phyloP scores from a whole-genome alignment of 2,888 invertebrate genomes.

The Invenusta paracnida region DNA sequence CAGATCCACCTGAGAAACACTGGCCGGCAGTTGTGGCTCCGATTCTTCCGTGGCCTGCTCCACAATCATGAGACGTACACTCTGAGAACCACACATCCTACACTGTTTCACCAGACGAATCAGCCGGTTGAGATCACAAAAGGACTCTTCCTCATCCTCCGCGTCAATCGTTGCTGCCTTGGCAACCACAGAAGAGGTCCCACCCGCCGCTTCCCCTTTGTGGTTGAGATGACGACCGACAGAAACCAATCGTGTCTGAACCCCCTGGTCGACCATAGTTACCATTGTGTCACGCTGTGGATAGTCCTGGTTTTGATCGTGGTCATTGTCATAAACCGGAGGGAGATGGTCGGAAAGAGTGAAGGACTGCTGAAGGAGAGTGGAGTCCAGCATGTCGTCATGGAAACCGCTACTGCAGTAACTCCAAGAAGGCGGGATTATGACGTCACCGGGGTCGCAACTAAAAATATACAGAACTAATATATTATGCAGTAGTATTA shows the following conservation, averaged over 20 bases:
- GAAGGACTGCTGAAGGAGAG: neutral
- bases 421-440: neutral
- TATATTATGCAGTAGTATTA: too few relatives aligned
- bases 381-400: neutral
- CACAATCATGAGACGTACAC: neutral
- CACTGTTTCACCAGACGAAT: neutral
- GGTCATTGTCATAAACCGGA: too few relatives aligned
- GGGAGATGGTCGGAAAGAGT: neutral
- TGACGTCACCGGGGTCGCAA: too few relatives aligned
- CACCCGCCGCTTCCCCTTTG: neutral
- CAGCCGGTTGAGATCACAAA: neutral
- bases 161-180: neutral
- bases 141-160: neutral
- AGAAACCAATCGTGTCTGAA: neutral
- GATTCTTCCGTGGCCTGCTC: neutral
- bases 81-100: neutral
- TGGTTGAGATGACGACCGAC: neutral
- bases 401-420: neutral
- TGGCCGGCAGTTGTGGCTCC: neutral
- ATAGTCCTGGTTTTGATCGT: neutral
- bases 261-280: neutral
- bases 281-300: neutral
- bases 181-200: neutral
- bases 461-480: too few relatives aligned
- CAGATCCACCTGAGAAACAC: neutral